Conservation (phyloP, 2,797 vertebrate species). For the Scolopax rusticola region DNA sequence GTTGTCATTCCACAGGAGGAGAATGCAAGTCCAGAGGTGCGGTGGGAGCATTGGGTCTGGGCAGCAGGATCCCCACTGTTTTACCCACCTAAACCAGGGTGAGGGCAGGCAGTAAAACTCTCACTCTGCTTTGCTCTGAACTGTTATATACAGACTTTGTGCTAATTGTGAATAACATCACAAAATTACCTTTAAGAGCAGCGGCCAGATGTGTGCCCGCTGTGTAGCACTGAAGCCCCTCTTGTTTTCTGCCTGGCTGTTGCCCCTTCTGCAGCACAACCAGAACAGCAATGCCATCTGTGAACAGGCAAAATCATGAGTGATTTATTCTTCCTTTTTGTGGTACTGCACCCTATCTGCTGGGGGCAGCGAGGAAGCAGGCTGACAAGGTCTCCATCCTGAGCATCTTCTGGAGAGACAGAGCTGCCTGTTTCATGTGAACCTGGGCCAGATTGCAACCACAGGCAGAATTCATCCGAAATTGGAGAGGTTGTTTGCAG, state of each 20-base stretch:
- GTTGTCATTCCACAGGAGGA: neutral
- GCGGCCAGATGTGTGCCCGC: neutral
- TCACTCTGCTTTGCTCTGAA: neutral
- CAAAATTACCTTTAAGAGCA: neutral
- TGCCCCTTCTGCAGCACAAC: neutral
- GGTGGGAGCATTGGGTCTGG: accelerated
- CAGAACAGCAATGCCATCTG: neutral
- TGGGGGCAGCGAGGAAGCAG: accelerated
- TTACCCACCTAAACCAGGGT: neutral
- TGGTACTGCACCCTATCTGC: neutral
- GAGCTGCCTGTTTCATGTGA: neutral
- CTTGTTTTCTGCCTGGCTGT: neutral
- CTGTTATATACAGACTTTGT: neutral
- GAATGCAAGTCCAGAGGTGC: neutral
- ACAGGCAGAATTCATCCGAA: neutral
- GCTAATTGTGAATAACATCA: neutral
- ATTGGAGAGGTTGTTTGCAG: neutral
- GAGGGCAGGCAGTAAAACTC: neutral
- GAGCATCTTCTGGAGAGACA: neutral
- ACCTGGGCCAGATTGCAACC: neutral
- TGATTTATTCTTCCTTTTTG: neutral
- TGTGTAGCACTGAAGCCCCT: neutral
- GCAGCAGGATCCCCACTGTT: accelerated
- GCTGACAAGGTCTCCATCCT: accelerated
- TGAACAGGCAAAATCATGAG: accelerated